Conservation (phyloP, 2,888 invertebrate genomes). For the Yponomeuta cagnagella region DNA sequence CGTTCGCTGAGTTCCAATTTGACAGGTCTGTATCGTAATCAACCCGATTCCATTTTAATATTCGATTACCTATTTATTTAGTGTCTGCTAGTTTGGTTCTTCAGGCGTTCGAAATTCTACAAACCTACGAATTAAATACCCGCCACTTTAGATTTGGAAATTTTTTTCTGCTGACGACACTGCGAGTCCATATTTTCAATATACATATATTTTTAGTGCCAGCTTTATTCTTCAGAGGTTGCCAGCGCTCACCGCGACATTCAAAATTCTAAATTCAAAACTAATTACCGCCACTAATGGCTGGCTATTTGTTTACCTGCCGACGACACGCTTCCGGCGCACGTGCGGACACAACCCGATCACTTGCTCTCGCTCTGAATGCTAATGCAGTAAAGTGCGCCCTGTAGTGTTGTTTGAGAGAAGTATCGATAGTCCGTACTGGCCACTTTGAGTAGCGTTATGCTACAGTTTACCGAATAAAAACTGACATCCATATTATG, state of each 20-base stretch:
- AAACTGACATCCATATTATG: too few species aligned
- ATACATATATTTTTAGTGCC: too few species aligned
- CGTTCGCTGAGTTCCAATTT: not conserved
- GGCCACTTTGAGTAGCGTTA: too few species aligned
- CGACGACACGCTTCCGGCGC: constrained; percentile 65
- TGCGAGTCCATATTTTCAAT: too few species aligned
- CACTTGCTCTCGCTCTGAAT: constrained; percentile 27
- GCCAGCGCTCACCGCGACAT: too few species aligned
- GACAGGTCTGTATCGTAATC: not conserved
- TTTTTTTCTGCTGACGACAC: too few species aligned
- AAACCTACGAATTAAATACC: not conserved
- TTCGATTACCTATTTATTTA: too few species aligned
- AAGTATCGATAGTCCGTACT: constrained; percentile 1
- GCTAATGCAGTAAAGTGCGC: constrained; percentile 40
- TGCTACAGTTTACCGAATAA: too few species aligned
- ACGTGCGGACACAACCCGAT: constrained; percentile 39
- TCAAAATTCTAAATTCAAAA: constrained; percentile 8
- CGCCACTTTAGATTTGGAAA: too few species aligned
- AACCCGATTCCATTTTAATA: not conserved
- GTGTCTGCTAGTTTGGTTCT: too few species aligned
- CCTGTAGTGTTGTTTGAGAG: not conserved
- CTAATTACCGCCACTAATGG: constrained; percentile 16
- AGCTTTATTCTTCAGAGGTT: too few species aligned
- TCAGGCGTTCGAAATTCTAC: not conserved
- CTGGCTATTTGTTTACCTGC: constrained; percentile 66